Base-by-base conservation (phyloP, 2,113 vertebrate species). In the Mastomys coucha region DNA sequence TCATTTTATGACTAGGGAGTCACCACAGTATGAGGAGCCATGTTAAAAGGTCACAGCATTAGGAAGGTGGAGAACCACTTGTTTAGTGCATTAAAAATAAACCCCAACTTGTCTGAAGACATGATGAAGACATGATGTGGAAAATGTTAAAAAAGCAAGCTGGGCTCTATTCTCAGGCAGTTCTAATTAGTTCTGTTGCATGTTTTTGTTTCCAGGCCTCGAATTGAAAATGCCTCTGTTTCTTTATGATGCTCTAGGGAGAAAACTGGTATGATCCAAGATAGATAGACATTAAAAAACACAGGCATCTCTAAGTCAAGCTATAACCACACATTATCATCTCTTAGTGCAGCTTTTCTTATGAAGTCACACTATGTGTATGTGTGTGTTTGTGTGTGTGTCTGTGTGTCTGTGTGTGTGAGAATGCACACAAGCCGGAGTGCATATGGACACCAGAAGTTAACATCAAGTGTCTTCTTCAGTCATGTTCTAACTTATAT, bases 231-330 rank as follows among this genome's bases (percentile, higher is more conserved):
- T 85, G 12, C 22, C 39, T 94, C 39, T 85, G 0, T 60, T 81
- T 96, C 77, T 89, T 96, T 70, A 76, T 51, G 42, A 81, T 73
- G 9, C 42, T 70, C 39, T 73, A 6, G 76, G 63, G 28, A 84
- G 51, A 91, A 89, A 88, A 49, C 12, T 65, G 24, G 31, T 88
- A 2, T 12, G 81, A 73, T 88, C 36, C 2, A 73, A 93, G 63
- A 84, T 60, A 93, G 56, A 84, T 60, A 60, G 28, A 33, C 8
- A n/a, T 89, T 95, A 93, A 33, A 94, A 33, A 92, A 89, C 56
- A 45, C 67, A 31, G 67, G 77, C 5, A 72, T 87, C 5, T 2
- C 7, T 12, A 26, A 95, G 36, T 72, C 80, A 39, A 82, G 91
- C 94, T 91, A 75, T 42, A 88, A 24, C 33, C 8, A 51, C 13